Evolutionary conservation across 2,113 vertebrate species (phyloP), one percentile per base, ranked within the genome.

Genomic region (Tringa solitaria): DNA sequence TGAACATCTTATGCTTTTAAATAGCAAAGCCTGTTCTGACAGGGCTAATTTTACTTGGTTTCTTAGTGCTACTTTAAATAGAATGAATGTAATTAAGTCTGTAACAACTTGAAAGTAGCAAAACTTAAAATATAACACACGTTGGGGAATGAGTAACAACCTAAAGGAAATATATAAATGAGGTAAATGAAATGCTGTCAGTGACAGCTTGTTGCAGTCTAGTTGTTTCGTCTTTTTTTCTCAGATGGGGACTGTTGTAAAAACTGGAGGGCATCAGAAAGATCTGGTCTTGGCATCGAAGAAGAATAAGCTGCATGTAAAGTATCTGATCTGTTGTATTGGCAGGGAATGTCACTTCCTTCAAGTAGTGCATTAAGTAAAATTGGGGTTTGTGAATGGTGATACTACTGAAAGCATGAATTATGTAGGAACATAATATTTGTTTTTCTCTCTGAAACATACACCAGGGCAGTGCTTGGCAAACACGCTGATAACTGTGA

Each of bases 1-100:
- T 90, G 43, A 69, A 37, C 60, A 33, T 89, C 54, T 79, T 78
- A 50, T 37, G 37, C 77, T 87, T 95, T 95, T 92, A 96, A 97
- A 95, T 93, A 96, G 91, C 84, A 74, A 83, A 70, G 93, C 65
- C 39, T 89, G 28, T 93, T 85, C 27, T 1, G 4, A 7, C 27
- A 26, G 37, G 35, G 57, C 72, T 96, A 95, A 94, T 74, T 90
- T 96, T 93, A 91, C 73, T 88, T 1, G 0, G 8, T 69, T 94
- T 91, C 75, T 84, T 80, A 46, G 51, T 72, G 65, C 50, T 80
- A 8, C 78, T 74, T 82, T 77, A 96, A 89, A 96, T 94, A 91
- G 68, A 87, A 45, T 35, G 84, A 73, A 72, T 48, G 24, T 91
- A 89, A 91, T 90, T 86, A 67, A 69, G 82, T 89, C 65, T 84